These are phyloP conservation scores for Linnaemya vulpina DNA, from an alignment of 2,888 invertebrate genomes.

Conservation along the genomic window DNA sequence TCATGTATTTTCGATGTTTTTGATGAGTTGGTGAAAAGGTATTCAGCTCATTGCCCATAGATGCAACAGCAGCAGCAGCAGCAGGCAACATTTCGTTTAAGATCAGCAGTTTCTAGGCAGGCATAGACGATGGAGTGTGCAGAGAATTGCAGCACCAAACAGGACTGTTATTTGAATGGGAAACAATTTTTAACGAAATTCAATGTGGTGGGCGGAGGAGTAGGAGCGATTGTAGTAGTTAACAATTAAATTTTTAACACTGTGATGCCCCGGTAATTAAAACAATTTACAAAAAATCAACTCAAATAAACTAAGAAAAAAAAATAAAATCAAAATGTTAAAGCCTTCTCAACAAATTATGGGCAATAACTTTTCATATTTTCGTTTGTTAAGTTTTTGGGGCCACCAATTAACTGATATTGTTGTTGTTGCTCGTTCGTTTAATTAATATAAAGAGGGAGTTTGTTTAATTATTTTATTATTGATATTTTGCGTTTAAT, in stretches of 20 bases:
- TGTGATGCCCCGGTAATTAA: constrained; percentile 10
- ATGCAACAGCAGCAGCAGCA: constrained; percentile 2
- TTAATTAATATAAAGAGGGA: constrained; percentile 20
- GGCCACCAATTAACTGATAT: not conserved
- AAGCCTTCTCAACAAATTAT: constrained; percentile 37
- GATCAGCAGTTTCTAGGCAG: constrained; percentile 9
- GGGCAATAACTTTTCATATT: constrained; percentile 36
- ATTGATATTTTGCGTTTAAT: constrained; percentile 39
- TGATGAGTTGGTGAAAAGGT: constrained; percentile 59
- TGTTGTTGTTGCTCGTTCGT: constrained; percentile 35
- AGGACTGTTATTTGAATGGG: not conserved
- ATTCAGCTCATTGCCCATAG: not conserved
- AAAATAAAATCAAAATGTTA: not conserved
- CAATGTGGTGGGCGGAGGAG: not conserved
- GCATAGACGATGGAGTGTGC: constrained; percentile 2
- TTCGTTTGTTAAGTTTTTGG: constrained; percentile 19
- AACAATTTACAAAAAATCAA: constrained; percentile 15
- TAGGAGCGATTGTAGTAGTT: not conserved
- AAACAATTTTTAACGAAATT: not conserved
- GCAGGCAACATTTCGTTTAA: constrained; percentile 48
- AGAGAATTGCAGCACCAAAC: not conserved
- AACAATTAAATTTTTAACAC: constrained; percentile 11
- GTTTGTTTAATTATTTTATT: constrained; percentile 38
- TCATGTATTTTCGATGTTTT: constrained; percentile 75
- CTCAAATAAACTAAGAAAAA: not conserved